Base-by-base conservation (phyloP, 2,888 invertebrate genomes). In the Drosophila multiciliata region DNA sequence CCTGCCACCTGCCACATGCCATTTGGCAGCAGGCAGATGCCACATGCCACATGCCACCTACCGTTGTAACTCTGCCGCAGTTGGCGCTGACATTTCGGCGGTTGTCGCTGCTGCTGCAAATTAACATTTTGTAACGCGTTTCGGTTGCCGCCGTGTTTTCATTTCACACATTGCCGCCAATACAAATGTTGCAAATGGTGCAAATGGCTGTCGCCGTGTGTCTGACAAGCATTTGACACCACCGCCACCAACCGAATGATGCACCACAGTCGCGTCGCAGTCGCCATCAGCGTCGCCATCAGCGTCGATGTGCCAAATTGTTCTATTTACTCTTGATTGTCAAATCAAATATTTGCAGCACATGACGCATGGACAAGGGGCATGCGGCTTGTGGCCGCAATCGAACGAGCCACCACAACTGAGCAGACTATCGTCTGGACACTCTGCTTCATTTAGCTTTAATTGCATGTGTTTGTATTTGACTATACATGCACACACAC, bases 111-210 rank as follows among this genome's bases (percentile, higher is more conserved):
- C 60, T 23, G 81, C 77, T 62, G 81, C 80, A 90, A 90, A 88
- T 88, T 88, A 90, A 88, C 88, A 90, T 80, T 87, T 88, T 88
- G 90, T 83, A 79, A 75, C 80, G 81, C 82, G 81, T 73, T 80
- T 71, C 74, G 77, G 71, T 75, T 73, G 73, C 69, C 64, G 82
- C 73, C 50, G 62, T 74, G 76, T 80, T 83, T 89, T 82, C 84
- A 80, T 82, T 87, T 84, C 75, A 73, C 79, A 87, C 77, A 75
- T 78, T 74, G 50, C 67, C 58, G 61, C 45, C 58, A 58, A 53
- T 65, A 53, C 66, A 45, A 38, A 17, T 55, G 55, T 17, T 64
- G 17, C 26, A 49, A 38, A 29, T 62, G 38, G 20, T 60, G 17
- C 32, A 48, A 36, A 26, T 57, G 45, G 36, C 26, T 45, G 61